phyloP scores from a whole-genome alignment of 2,888 invertebrate genomes.

The Ganaspis brasiliensis region DNA sequence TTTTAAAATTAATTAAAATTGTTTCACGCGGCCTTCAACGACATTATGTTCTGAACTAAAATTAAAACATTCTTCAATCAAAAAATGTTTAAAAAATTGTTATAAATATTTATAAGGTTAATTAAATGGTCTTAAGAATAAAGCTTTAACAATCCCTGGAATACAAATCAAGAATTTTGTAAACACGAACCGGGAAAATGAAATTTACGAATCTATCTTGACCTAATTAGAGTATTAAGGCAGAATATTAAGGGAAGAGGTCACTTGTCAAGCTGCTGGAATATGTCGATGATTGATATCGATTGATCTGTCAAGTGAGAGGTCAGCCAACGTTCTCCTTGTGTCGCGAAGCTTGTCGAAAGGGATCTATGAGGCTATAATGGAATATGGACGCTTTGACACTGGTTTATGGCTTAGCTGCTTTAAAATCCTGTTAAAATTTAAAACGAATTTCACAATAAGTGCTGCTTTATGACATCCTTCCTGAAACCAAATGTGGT shows the following conservation, averaged over 20 bases:
- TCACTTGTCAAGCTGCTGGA: neutral
- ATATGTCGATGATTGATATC: conserved; percentile 17
- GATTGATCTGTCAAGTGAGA: conserved; percentile 11
- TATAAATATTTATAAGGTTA: no score
- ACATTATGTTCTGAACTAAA: no score
- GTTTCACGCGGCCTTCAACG: no score
- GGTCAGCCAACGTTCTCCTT: conserved; percentile 7
- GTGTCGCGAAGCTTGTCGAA: conserved; percentile 23
- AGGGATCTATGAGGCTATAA: neutral
- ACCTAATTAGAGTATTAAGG: neutral
- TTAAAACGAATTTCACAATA: conserved; percentile 21
- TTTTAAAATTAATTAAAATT: no score
- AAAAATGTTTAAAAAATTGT: no score
- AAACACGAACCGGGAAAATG: no score
- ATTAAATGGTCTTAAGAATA: no score
- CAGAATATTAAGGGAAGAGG: conserved; percentile 1
- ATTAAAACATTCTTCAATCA: no score
- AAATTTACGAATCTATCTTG: neutral
- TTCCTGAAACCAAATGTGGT: neutral
- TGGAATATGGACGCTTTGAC: conserved; percentile 14
- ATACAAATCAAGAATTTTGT: no score
- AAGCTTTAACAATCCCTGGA: no score
- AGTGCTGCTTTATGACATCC: neutral
- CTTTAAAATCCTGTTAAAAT: conserved; percentile 14
- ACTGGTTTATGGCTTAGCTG: neutral